A percentile compares a stretch with the other conserved stretches of the same genome.
phyloP scores from a whole-genome alignment of 2,797 vertebrate genomes.

The Iguana delicatissima region DNA sequence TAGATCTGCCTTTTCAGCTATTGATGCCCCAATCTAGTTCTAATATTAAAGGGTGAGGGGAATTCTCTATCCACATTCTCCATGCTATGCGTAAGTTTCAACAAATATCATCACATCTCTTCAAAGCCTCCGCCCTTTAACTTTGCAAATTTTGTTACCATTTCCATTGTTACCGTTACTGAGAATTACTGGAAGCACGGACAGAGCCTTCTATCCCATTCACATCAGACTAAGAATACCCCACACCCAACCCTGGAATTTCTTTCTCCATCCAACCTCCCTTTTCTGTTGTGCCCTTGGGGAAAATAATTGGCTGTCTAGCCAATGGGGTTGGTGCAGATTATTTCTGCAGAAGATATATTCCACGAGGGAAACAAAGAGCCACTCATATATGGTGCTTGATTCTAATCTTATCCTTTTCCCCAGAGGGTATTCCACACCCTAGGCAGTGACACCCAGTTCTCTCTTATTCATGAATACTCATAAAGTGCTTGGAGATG shows the following conservation, averaged over 20 bases:
- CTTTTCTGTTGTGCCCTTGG: conserved; percentile 8
- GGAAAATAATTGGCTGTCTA: background rate
- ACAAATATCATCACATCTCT: background rate
- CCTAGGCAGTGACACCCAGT: conserved; percentile 32
- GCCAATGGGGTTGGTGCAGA: background rate
- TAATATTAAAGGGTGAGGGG: background rate
- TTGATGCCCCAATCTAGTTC: too few species aligned
- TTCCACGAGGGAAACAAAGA: conserved; percentile 22
- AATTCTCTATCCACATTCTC: background rate
- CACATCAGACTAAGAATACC: background rate
- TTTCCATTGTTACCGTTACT: background rate
- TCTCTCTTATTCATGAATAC: conserved; percentile 16
- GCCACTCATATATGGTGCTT: conserved; percentile 8
- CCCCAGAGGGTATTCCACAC: conserved; percentile 33
- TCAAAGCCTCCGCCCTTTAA: too few species aligned
- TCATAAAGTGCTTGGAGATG: conserved; percentile 30
- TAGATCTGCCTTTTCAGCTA: too few species aligned
- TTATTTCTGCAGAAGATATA: background rate
- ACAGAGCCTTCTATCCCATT: background rate
- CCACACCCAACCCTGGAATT: background rate
- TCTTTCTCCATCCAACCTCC: background rate
- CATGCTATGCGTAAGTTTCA: background rate
- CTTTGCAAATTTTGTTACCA: background rate
- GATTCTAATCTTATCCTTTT: conserved; percentile 23
- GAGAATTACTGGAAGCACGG: too few species aligned